A percentile compares a stretch with the other conserved stretches of the same genome.
Conservation (phyloP, 1,140 invertebrate species). For the Drosophila orena region DNA sequence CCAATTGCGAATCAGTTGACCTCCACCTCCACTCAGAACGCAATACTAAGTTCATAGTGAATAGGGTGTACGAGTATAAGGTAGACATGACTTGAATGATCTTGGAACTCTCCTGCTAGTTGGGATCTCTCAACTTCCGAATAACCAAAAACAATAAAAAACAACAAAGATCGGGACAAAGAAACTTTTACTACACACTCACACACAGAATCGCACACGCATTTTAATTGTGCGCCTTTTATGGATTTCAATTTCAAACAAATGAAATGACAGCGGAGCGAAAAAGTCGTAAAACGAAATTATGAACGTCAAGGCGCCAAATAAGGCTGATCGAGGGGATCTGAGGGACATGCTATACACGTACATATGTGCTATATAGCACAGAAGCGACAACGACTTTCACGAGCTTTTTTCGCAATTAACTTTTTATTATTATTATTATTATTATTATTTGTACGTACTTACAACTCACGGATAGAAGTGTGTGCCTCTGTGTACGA, state of each 20-base stretch:
- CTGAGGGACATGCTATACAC: slow-evolving; percentile 14
- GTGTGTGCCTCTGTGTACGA: slow-evolving; percentile 19
- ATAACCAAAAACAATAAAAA: slow-evolving; percentile 37
- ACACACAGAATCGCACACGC: slow-evolving; percentile 37
- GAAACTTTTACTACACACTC: slow-evolving; percentile 55
- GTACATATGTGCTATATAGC: background rate
- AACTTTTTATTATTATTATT: slow-evolving; percentile 59
- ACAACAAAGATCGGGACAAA: slow-evolving; percentile 49
- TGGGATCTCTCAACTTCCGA: slow-evolving; percentile 64
- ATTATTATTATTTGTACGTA: slow-evolving; percentile 51
- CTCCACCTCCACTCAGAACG: background rate
- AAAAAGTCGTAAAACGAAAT: slow-evolving; percentile 75
- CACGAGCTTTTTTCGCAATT: slow-evolving; percentile 77
- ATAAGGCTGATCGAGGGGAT: slow-evolving; percentile 53
- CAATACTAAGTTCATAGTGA: background rate
- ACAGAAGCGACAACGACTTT: slow-evolving; percentile 77
- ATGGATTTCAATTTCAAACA: slow-evolving; percentile 82
- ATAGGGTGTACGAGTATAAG: too few species aligned
- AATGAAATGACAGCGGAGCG: slow-evolving; percentile 77
- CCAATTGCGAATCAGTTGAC: background rate
- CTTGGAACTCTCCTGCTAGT: slow-evolving; percentile 29
- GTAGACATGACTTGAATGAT: background rate
- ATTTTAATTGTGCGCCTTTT: slow-evolving; percentile 80
- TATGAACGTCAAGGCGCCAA: slow-evolving; percentile 79
- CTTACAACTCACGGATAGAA: slow-evolving; percentile 50